Conservation (phyloP, 2,797 vertebrate genomes). For the Micropoecilia bifurca region DNA sequence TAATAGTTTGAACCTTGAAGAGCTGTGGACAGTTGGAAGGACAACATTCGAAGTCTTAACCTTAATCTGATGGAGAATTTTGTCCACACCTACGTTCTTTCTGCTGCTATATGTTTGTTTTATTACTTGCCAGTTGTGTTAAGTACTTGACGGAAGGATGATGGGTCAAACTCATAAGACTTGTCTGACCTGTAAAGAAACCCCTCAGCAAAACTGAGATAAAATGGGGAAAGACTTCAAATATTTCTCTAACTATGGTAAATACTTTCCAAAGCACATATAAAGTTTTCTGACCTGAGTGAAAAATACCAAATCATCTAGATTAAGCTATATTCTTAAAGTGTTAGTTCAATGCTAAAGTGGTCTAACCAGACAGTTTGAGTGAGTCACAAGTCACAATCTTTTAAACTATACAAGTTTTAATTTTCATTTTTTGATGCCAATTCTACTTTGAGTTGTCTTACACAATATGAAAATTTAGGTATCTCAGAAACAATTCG, state of each 20-base stretch:
- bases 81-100: slow-evolving; percentile 40
- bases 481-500: neutral
- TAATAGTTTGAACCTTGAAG: slow-evolving; percentile 41
- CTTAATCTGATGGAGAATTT: slow-evolving; percentile 54
- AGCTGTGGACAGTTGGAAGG: slow-evolving; percentile 39
- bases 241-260: slow-evolving; percentile 18
- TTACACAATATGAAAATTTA: neutral
- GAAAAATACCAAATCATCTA: too few species aligned
- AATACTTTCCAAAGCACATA: neutral
- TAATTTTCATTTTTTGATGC: neutral
- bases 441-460: neutral
- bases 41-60: slow-evolving; percentile 46
- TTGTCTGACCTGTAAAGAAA: slow-evolving; percentile 44
- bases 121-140: slow-evolving; percentile 42
- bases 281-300: neutral
- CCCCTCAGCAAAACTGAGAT: slow-evolving; percentile 18
- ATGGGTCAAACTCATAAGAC: slow-evolving; percentile 46
- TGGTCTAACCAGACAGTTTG: too few species aligned
- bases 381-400: too few species aligned
- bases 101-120: slow-evolving; percentile 46
- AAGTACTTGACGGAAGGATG: slow-evolving; percentile 39
- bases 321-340: too few species aligned
- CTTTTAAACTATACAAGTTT: neutral
- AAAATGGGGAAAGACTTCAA: slow-evolving; percentile 48
- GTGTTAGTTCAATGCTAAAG: too few species aligned